Percentiles rank a stretch among this genome's conserved stretches.
Evolutionary conservation across 2,113 vertebrate species (phyloP).

Genomic region (Alethe diademata): DNA sequence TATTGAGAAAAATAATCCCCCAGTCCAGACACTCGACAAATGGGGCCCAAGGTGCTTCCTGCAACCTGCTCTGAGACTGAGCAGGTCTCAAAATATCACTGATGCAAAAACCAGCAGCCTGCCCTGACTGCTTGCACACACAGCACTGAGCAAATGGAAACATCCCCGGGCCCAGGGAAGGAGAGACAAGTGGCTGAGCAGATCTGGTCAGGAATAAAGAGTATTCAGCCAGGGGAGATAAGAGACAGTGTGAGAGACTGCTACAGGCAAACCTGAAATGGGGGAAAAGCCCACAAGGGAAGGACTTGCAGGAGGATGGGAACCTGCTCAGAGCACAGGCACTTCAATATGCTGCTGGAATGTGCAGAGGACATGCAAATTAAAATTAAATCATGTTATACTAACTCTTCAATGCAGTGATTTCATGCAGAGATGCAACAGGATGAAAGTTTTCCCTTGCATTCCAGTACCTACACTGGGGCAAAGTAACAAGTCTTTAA

Average conservation of each 20-base stretch:
- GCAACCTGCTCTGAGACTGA: neutral
- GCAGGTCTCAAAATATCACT: neutral
- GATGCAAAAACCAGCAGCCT: constrained; percentile 41
- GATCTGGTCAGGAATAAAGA: neutral
- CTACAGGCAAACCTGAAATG: neutral
- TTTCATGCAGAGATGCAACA: neutral
- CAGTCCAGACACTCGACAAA: neutral
- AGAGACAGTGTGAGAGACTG: neutral
- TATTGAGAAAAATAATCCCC: neutral
- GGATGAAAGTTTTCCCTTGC: neutral
- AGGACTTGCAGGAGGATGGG: neutral
- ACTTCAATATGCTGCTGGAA: neutral
- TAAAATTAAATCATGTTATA: accelerated
- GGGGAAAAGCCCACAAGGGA: neutral
- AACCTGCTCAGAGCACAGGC: neutral
- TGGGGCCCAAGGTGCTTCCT: constrained; percentile 26
- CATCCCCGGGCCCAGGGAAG: neutral
- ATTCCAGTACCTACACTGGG: neutral
- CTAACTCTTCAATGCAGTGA: neutral
- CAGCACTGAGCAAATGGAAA: neutral
- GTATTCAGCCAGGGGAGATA: neutral
- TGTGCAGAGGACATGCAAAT: neutral
- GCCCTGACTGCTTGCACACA: neutral
- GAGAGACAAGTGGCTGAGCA: neutral
- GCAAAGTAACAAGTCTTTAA: neutral